Percentiles rank a stretch among this genome's conserved stretches.
phyloP scores from a whole-genome alignment of 2,113 vertebrate species.

The Patagioenas fasciata region DNA sequence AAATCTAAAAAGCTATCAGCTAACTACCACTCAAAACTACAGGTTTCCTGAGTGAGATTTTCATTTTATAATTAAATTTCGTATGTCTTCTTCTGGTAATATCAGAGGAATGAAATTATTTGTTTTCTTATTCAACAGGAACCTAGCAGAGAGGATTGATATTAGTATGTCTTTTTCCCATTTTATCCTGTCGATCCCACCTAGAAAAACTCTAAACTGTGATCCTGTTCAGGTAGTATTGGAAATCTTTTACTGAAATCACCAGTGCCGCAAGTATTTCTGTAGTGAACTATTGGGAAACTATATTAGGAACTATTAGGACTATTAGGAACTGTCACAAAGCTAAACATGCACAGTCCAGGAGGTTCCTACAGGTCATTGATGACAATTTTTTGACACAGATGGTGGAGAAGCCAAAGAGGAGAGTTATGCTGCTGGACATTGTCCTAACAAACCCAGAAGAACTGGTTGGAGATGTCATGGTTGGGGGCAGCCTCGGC shows the following conservation, averaged over 20 bases:
- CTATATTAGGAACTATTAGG: no score
- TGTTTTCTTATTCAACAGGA: not conserved
- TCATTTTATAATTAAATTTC: conserved; percentile 41
- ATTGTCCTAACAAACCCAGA: no score
- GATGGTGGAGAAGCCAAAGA: no score
- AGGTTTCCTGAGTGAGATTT: not conserved
- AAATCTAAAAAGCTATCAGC: not conserved
- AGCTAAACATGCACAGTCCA: no score
- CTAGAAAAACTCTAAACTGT: not conserved
- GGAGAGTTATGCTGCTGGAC: no score
- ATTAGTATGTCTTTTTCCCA: not conserved
- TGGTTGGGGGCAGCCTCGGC: no score
- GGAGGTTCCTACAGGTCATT: no score
- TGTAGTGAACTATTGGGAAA: not conserved
- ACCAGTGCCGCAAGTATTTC: not conserved
- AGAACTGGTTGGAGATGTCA: no score
- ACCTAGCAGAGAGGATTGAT: conserved; percentile 5
- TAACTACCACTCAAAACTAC: conserved; percentile 24
- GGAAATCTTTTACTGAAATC: not conserved
- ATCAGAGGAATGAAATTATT: not conserved
- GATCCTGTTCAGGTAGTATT: not conserved
- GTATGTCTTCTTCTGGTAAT: conserved; percentile 45
- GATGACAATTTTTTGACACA: no score
- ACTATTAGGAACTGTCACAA: no score
- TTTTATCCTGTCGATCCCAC: not conserved